These are phyloP conservation scores for Diacarnus erythraeanus DNA, from an alignment of 37 sponge, comb jelly and placozoan genomes.

Conservation along the genomic window DNA sequence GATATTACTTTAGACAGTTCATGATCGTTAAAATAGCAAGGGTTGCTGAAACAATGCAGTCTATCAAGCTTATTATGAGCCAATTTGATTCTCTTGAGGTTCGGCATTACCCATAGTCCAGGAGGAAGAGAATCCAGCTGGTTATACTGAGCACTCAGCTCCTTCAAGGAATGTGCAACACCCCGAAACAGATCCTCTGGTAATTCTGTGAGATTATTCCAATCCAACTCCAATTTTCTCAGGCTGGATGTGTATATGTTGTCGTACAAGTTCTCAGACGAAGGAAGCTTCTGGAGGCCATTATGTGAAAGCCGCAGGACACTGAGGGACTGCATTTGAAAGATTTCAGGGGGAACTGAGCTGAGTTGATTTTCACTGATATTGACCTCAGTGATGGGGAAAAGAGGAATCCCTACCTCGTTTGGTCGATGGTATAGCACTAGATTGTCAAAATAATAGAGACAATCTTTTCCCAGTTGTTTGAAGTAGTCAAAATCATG, in stretches of 20 bases:
- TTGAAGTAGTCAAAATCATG: constrained; percentile 5
- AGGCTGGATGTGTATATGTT: constrained; percentile 34
- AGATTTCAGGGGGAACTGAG: constrained; percentile 54
- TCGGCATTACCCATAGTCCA: constrained; percentile 63
- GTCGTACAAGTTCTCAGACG: not conserved
- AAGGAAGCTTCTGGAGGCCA: constrained; percentile 36
- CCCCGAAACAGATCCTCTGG: constrained; percentile 54
- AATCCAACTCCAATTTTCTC: constrained; percentile 35
- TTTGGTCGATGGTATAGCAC: not conserved
- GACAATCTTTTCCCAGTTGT: constrained; percentile 28
- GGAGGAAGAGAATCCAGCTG: constrained; percentile 53
- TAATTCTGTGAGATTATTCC: constrained; percentile 47
- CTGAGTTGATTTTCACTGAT: constrained; percentile 44
- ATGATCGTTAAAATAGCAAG: constrained; percentile 22
- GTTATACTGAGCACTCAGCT: constrained; percentile 52
- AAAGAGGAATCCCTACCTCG: not conserved
- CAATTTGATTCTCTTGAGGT: constrained; percentile 51
- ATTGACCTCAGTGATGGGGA: constrained; percentile 43
- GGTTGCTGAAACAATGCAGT: constrained; percentile 57
- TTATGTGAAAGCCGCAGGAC: constrained; percentile 58
- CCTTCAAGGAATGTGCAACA: constrained; percentile 25
- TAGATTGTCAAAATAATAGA: constrained; percentile 20
- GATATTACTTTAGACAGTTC: constrained; percentile 13
- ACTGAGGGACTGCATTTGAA: constrained; percentile 34
- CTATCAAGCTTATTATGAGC: constrained; percentile 43